These are phyloP conservation scores for Dissostichus mawsoni DNA, from an alignment of 2,113 vertebrate genomes.

Conservation along the genomic window DNA sequence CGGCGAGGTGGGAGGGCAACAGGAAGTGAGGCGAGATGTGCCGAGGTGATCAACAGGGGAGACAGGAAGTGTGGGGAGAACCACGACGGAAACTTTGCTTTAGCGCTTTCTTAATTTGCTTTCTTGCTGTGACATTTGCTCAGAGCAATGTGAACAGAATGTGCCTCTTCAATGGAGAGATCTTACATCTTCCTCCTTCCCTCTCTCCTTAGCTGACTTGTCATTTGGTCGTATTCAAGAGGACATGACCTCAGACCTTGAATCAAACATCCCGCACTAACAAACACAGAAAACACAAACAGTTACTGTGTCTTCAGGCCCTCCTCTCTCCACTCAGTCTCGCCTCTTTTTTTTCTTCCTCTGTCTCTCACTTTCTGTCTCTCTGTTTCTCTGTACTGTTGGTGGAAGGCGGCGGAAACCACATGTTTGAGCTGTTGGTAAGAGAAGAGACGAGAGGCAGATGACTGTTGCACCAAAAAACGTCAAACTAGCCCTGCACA, in stretches of 20 bases:
- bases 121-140: conserved; percentile 7
- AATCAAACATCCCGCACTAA: conserved; percentile 46
- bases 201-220: conserved; percentile 4
- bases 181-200: background rate
- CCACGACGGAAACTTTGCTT: conserved; percentile 67
- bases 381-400: conserved; percentile 60
- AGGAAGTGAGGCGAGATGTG: conserved; percentile 83
- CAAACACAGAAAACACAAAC: conserved; percentile 62
- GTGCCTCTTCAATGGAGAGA: background rate
- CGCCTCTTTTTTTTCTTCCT: conserved; percentile 10
- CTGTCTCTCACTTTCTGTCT: conserved; percentile 10
- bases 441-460: conserved; percentile 39
- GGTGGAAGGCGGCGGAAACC: conserved; percentile 82
- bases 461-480: conserved; percentile 25
- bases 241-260: conserved; percentile 57
- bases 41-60: conserved; percentile 81
- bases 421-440: conserved; percentile 62
- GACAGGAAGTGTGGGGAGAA: conserved; percentile 83
- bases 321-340: conserved; percentile 34
- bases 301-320: conserved; percentile 48
- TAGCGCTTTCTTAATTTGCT: conserved; percentile 25
- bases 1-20: conserved; percentile 56
- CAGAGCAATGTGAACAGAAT: conserved; percentile 8
- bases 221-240: conserved; percentile 49
- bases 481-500: conserved; percentile 7